phyloP scores from a whole-genome alignment of 2,888 invertebrate genomes.

The Coecobrya sp. region DNA sequence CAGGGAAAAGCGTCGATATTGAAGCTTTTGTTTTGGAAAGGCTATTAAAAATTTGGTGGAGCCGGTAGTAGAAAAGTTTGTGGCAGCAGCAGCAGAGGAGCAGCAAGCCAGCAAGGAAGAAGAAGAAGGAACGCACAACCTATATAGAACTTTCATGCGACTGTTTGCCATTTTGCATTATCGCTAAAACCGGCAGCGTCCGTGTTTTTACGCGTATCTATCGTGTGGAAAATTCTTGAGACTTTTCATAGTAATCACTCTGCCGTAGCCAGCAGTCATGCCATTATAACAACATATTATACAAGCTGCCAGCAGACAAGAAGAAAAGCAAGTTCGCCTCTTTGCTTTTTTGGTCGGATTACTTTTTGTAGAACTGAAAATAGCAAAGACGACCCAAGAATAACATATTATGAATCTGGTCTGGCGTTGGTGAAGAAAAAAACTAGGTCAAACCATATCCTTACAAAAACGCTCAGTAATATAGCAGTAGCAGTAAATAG shows the following conservation, averaged over 20 bases:
- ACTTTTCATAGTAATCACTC: neutral
- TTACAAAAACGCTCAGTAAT: neutral
- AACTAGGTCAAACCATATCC: constrained; percentile 77
- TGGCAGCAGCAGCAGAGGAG: neutral
- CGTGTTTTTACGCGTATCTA: constrained; percentile 23
- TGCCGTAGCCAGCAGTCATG: neutral
- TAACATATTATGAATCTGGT: constrained; percentile 63
- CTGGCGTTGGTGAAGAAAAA: constrained; percentile 53
- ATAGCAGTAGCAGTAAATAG: neutral
- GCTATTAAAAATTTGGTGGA: constrained; percentile 23
- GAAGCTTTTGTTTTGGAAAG: constrained; percentile 7
- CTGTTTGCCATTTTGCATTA: constrained; percentile 50
- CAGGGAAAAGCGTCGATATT: neutral
- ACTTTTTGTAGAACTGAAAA: constrained; percentile 46
- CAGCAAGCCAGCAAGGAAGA: neutral
- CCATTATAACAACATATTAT: neutral
- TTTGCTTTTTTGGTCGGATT: neutral
- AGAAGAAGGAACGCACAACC: constrained; percentile 42
- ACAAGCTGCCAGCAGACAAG: neutral
- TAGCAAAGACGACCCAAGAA: constrained; percentile 51
- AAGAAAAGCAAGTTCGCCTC: neutral
- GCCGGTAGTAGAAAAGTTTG: constrained; percentile 14
- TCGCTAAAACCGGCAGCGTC: neutral
- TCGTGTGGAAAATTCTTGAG: constrained; percentile 2
- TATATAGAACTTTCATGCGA: constrained; percentile 45